Base-by-base conservation (phyloP, 2,797 vertebrate genomes). In the Microctenopoma steveboyesi region DNA sequence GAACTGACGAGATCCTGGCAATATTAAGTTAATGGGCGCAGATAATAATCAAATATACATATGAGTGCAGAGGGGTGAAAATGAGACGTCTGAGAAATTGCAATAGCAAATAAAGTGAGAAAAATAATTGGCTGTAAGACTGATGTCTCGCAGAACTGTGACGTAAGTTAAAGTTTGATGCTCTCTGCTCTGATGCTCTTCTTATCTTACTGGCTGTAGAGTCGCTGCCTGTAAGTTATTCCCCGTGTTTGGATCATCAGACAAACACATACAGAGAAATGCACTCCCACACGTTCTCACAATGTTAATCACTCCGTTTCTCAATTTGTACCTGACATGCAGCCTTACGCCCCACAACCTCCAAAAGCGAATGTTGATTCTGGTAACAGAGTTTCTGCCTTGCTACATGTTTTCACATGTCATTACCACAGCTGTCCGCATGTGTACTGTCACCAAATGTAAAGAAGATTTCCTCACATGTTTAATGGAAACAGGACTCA, bases 121-220 rank as follows among this genome's bases (percentile, higher is more conserved):
- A 64, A 79, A 70, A 64, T 72, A 88, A 88, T 83, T 85, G 78
- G 60, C 61, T 56, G 43, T 15, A 56, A 71, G 70, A 68, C 46
- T 66, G 62, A 82, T 69, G 70, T 82, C 69, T 58, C 62, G 69
- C 43, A 48, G 42, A 12, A 52, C 12, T 64, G 63, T 49, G 66
- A 62, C 78, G 59, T 7, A 61, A 85, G 71, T 50, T 35, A 35
- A 69, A 57, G 83, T 79, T 82, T 76, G 78, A 70, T 55, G 78
- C 74, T 76, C 82, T 74, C 74, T 69, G 76, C 81, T 81, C 65
- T 33, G 45, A 53, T 62, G 56, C 74, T 58, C 64, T 70, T 15
- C 75, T 86, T 87, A 87, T 90, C 84, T 76, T 9, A 48, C 74
- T 60, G 65, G 55, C 65, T 56, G 52, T 42, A 33, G 37, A 64